Conservation (phyloP, 2,797 vertebrate species). For the Apogon hyalosoma region DNA sequence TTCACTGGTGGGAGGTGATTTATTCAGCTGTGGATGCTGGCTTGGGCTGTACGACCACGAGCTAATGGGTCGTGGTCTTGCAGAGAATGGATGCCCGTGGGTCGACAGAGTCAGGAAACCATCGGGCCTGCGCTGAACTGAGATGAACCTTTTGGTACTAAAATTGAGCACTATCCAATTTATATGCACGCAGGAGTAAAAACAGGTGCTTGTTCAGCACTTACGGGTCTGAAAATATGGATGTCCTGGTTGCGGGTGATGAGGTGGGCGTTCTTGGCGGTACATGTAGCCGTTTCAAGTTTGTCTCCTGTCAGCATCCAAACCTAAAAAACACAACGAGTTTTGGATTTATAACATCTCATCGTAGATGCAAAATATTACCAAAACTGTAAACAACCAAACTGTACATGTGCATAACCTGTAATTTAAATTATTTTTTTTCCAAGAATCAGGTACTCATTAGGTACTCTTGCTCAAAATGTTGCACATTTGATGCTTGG, state of each 20-base stretch:
- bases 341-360: background rate
- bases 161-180: slow-evolving; percentile 29
- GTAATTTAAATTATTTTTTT: background rate
- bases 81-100: slow-evolving; percentile 37
- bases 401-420: background rate
- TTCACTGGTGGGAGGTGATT: slow-evolving; percentile 72
- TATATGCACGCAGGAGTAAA: slow-evolving; percentile 22
- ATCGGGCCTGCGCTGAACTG: slow-evolving; percentile 37
- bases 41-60: slow-evolving; percentile 28
- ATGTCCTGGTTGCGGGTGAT: slow-evolving; percentile 97
- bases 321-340: slow-evolving; percentile 80
- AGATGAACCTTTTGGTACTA: slow-evolving; percentile 26
- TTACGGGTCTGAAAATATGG: slow-evolving; percentile 94
- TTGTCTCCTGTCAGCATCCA: slow-evolving; percentile 99
- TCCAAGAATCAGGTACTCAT: slow-evolving; percentile 2
- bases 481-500: too few relatives aligned
- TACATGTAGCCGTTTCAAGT: slow-evolving; percentile 97
- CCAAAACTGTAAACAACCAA: background rate
- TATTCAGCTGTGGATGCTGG: slow-evolving; percentile 68
- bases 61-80: slow-evolving; percentile 34
- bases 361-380: background rate
- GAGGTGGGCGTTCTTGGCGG: slow-evolving; percentile 96
- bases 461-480: background rate
- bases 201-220: slow-evolving; percentile 44
- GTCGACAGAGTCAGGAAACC: slow-evolving; percentile 40